Conservation (phyloP, 1,140 invertebrate genomes). For the Drosophila pseudoananassae region DNA sequence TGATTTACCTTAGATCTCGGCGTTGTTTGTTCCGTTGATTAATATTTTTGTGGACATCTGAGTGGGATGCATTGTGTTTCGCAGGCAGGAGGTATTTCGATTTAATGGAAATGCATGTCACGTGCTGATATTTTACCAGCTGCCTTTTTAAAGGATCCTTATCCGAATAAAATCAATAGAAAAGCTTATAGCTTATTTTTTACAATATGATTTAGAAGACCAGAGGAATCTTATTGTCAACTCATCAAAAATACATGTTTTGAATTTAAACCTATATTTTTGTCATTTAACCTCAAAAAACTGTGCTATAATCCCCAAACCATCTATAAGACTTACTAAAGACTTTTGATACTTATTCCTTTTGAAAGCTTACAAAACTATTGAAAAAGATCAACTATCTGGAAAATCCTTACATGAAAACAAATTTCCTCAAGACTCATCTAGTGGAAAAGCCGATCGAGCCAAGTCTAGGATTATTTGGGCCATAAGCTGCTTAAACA, state of each 20-base stretch:
- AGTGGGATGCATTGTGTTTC: slow-evolving; percentile 35
- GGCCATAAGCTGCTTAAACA: slow-evolving; percentile 41
- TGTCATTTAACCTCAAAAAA: neutral
- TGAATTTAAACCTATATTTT: too few species aligned
- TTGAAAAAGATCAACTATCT: neutral
- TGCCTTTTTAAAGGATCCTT: slow-evolving; percentile 14
- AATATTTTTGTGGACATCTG: slow-evolving; percentile 51
- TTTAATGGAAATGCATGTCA: slow-evolving; percentile 42
- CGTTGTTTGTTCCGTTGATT: slow-evolving; percentile 60
- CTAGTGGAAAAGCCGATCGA: slow-evolving; percentile 26
- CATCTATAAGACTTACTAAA: neutral
- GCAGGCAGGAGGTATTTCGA: slow-evolving; percentile 4
- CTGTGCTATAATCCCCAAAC: neutral
- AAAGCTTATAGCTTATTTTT: slow-evolving; percentile 11
- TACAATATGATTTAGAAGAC: too few species aligned
- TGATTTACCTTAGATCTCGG: slow-evolving; percentile 60
- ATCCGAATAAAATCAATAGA: slow-evolving; percentile 21
- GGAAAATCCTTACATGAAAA: slow-evolving; percentile 6
- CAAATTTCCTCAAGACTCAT: neutral
- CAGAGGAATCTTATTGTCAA: neutral
- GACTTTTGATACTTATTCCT: slow-evolving; percentile 6
- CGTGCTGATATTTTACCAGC: slow-evolving; percentile 39
- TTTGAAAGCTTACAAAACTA: neutral
- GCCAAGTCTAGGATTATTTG: slow-evolving; percentile 1
- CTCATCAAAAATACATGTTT: neutral